Evolutionary conservation across 2,113 vertebrate species (phyloP).

Genomic region (Blennius ocellaris): DNA sequence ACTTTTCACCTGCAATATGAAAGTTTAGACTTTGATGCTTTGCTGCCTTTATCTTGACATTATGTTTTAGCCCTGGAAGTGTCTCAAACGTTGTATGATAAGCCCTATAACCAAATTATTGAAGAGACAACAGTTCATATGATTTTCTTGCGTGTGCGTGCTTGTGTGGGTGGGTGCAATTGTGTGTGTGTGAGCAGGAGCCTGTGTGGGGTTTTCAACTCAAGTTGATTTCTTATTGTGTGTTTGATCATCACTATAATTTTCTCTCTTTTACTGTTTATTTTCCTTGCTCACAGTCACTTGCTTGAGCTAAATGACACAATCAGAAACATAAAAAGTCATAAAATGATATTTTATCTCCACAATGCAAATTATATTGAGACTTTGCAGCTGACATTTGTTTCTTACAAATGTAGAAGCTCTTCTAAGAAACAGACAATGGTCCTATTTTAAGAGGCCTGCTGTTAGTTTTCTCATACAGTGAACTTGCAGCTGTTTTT

Average conservation of each 20-base stretch:
- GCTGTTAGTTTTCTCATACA: conserved; percentile 6
- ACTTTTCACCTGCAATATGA: conserved; percentile 44
- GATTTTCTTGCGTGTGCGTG: conserved; percentile 4
- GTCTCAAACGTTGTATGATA: neutral
- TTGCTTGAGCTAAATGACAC: conserved; percentile 1
- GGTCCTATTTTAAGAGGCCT: conserved; percentile 13
- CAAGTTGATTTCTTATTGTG: neutral
- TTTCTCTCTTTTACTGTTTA: conserved; percentile 17
- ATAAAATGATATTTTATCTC: conserved; percentile 17
- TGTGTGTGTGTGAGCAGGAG: no score
- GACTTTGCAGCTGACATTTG: conserved; percentile 12
- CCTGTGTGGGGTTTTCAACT: no score
- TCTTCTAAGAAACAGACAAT: conserved; percentile 23
- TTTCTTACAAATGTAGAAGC: neutral
- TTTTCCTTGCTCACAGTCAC: neutral
- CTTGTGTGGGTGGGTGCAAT: neutral
- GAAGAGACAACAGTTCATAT: neutral
- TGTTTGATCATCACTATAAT: neutral
- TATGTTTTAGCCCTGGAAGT: conserved; percentile 7
- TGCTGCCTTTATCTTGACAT: conserved; percentile 14
- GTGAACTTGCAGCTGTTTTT: conserved; percentile 23
- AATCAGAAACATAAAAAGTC: conserved; percentile 2
- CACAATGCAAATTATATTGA: conserved; percentile 16
- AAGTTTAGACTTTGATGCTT: conserved; percentile 33
- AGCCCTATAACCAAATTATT: no score